These are phyloP conservation scores for Phaenicophaeus curvirostris DNA, from an alignment of 2,797 vertebrate species.

Conservation along the genomic window DNA sequence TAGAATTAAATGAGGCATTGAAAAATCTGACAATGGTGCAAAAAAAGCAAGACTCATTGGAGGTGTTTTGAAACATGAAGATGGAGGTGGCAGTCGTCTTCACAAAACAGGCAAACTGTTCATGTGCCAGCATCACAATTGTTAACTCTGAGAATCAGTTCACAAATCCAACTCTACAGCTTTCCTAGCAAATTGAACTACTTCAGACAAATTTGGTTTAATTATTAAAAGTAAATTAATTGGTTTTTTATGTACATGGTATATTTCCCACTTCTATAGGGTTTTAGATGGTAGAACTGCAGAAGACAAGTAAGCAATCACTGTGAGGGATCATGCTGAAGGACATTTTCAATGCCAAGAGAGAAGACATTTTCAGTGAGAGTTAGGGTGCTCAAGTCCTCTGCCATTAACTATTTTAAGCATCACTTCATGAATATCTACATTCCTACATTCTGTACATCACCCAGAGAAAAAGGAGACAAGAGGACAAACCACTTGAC, in stretches of 20 bases:
- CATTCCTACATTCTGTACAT: background rate
- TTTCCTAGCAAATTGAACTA: background rate
- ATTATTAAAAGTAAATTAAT: background rate
- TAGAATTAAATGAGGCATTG: background rate
- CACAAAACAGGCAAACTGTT: background rate
- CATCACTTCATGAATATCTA: background rate
- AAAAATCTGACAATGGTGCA: background rate
- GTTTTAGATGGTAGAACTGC: background rate
- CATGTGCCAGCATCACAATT: background rate
- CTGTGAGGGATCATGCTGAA: background rate
- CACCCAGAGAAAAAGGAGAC: background rate
- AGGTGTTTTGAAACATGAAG: background rate
- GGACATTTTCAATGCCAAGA: background rate
- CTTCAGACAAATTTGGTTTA: background rate
- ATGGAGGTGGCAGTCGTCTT: background rate
- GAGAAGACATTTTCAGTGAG: background rate
- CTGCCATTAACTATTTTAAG: background rate
- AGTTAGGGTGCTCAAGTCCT: background rate
- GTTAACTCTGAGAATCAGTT: background rate
- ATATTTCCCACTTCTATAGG: background rate
- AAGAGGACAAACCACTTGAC: background rate
- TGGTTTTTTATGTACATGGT: background rate
- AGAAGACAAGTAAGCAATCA: background rate
- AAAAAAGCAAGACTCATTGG: background rate
- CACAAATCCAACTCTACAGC: background rate